A percentile compares a stretch with the other conserved stretches of the same genome.
phyloP scores from a whole-genome alignment of 2,888 invertebrate genomes.

The Sceliomorpha sp. region DNA sequence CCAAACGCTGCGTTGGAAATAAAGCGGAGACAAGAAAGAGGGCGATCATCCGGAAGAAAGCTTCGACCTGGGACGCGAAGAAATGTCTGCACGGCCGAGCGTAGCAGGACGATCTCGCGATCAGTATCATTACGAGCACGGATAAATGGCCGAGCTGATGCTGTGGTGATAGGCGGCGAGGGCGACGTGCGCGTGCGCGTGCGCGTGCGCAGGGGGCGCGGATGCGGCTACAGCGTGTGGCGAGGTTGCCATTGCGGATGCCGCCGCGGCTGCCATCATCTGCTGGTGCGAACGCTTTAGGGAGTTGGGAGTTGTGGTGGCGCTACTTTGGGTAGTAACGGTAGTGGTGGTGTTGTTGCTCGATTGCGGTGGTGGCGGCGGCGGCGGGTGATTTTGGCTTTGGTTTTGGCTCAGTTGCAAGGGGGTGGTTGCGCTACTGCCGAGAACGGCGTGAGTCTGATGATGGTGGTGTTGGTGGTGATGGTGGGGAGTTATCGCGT shows the following conservation, averaged over 20 bases:
- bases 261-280: slow-evolving; percentile 80
- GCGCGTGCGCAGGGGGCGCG: slow-evolving; percentile 84
- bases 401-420: slow-evolving; percentile 78
- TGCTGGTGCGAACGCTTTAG: slow-evolving; percentile 81
- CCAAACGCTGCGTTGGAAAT: too few species aligned
- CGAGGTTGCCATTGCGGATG: slow-evolving; percentile 81
- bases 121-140: slow-evolving; percentile 87
- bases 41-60: too few species aligned
- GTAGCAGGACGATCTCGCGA: slow-evolving; percentile 46
- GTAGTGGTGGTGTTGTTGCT: slow-evolving; percentile 70
- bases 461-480: slow-evolving; percentile 75
- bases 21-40: too few species aligned
- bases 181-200: slow-evolving; percentile 85
- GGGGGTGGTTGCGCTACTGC: slow-evolving; percentile 75
- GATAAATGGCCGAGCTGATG: slow-evolving; percentile 89
- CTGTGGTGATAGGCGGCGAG: slow-evolving; percentile 86
- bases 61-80: slow-evolving; percentile 30
- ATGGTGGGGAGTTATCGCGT: slow-evolving; percentile 80
- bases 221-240: slow-evolving; percentile 83
- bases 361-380: slow-evolving; percentile 67
- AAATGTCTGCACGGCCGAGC: slow-evolving; percentile 53
- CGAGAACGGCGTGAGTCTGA: slow-evolving; percentile 73
- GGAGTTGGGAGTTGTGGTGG: slow-evolving; percentile 81
- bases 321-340: slow-evolving; percentile 79
- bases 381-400: slow-evolving; percentile 76